These are phyloP conservation scores for Oryzias dopingdopingensis DNA, from an alignment of 2,797 vertebrate genomes.

Conservation along the genomic window DNA sequence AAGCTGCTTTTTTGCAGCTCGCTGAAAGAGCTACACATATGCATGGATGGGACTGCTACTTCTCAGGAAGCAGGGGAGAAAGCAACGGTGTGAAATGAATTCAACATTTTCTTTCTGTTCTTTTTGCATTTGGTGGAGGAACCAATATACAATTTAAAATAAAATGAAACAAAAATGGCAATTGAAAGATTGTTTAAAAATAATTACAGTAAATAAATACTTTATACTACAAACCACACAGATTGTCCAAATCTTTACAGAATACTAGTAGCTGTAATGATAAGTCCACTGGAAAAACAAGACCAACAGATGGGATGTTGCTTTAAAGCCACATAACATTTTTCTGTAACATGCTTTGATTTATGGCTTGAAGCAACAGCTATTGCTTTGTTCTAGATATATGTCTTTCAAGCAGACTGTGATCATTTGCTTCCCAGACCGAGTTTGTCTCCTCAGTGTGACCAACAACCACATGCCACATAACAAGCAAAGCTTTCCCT, in stretches of 20 bases:
- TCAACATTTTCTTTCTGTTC: conserved; percentile 13
- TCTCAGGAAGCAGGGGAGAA: conserved; percentile 18
- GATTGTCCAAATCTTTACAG: neutral
- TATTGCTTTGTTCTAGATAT: no score
- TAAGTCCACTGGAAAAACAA: neutral
- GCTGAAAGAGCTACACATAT: conserved; percentile 13
- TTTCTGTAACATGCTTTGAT: no score
- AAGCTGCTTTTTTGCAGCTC: neutral
- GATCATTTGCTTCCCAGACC: no score
- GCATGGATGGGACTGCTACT: conserved; percentile 8
- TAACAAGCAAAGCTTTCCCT: no score
- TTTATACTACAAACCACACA: conserved; percentile 1
- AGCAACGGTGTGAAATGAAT: conserved; percentile 13
- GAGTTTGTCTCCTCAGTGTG: no score
- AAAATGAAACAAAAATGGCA: neutral
- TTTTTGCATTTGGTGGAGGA: conserved; percentile 16
- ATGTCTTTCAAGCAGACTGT: no score
- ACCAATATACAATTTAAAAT: neutral
- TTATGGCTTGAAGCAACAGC: no score
- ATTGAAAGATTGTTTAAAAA: conserved; percentile 2
- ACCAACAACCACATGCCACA: no score
- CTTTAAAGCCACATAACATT: neutral
- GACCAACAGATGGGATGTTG: neutral
- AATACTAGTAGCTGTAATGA: neutral
- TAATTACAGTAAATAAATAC: conserved; percentile 3